These are phyloP conservation scores for Helogale parvula DNA, from an alignment of 2,113 vertebrate genomes.

Conservation along the genomic window DNA sequence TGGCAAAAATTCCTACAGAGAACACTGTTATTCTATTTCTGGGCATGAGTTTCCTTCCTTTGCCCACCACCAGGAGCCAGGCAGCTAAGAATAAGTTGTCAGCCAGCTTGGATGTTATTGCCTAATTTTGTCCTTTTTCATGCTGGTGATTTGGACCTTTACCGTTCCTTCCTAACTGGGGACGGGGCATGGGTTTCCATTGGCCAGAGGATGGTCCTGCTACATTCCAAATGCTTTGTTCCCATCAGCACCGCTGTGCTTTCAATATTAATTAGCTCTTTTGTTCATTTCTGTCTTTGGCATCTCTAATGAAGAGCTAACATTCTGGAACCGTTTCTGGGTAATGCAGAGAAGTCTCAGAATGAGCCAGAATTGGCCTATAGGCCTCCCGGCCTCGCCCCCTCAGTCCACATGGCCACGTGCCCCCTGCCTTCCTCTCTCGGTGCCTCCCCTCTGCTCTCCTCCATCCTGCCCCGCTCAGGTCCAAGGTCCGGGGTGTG, in stretches of 20 bases:
- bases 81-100: slow-evolving; percentile 38
- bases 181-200: slow-evolving; percentile 41
- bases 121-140: slow-evolving; percentile 6
- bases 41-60: slow-evolving; percentile 12
- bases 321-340: slow-evolving; percentile 22
- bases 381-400: background rate
- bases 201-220: background rate
- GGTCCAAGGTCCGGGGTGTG: background rate
- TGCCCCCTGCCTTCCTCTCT: background rate
- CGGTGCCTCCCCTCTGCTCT: accelerated
- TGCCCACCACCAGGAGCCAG: background rate
- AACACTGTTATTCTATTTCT: background rate
- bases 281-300: slow-evolving; percentile 42
- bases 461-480: background rate
- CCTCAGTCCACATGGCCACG: accelerated
- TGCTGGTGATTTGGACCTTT: slow-evolving; percentile 53
- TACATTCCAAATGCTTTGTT: slow-evolving; percentile 46
- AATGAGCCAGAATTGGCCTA: background rate
- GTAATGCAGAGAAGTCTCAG: background rate
- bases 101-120: slow-evolving; percentile 41
- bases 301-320: slow-evolving; percentile 54
- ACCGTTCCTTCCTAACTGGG: slow-evolving; percentile 46
- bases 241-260: background rate
- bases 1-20: background rate
- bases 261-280: slow-evolving; percentile 52